A percentile compares a stretch with the other conserved stretches of the same genome.
Evolutionary conservation across 2,113 vertebrate genomes (phyloP).

Genomic region (Oxyruncus cristatus): DNA sequence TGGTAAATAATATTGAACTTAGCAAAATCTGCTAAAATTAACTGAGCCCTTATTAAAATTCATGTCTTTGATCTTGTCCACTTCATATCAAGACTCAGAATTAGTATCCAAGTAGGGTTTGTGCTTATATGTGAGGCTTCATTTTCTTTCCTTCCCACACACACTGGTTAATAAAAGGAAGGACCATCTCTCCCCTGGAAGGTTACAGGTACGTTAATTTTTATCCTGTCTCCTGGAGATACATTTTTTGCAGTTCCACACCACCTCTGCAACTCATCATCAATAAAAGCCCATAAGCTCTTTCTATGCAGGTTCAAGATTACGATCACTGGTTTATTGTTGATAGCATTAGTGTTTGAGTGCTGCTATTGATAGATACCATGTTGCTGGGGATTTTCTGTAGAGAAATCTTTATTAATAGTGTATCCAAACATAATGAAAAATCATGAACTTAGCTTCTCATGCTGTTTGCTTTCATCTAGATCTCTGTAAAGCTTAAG

Average conservation of each 20-base stretch:
- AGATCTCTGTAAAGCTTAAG: background rate
- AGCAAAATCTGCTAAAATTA: background rate
- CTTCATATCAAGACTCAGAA: background rate
- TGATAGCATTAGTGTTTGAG: conserved; percentile 23
- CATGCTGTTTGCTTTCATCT: conserved; percentile 30
- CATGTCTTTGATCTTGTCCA: background rate
- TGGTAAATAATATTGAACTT: background rate
- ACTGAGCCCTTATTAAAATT: background rate
- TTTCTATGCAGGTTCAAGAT: conserved; percentile 21
- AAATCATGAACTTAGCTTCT: background rate
- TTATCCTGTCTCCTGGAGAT: background rate
- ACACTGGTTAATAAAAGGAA: background rate
- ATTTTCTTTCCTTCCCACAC: background rate
- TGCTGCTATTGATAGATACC: background rate
- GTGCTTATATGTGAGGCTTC: accelerated
- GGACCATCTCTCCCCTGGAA: background rate
- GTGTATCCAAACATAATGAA: conserved; percentile 37
- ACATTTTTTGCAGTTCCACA: background rate
- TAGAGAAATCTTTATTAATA: conserved; percentile 43
- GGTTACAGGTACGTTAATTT: background rate
- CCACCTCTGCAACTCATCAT: background rate
- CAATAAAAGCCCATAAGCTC: conserved; percentile 31
- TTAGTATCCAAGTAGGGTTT: background rate
- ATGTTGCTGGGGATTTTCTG: conserved; percentile 16
- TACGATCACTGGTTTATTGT: conserved; percentile 24